Base-by-base conservation (phyloP, 2,113 vertebrate genomes). In the Sceloporus tristichus region DNA sequence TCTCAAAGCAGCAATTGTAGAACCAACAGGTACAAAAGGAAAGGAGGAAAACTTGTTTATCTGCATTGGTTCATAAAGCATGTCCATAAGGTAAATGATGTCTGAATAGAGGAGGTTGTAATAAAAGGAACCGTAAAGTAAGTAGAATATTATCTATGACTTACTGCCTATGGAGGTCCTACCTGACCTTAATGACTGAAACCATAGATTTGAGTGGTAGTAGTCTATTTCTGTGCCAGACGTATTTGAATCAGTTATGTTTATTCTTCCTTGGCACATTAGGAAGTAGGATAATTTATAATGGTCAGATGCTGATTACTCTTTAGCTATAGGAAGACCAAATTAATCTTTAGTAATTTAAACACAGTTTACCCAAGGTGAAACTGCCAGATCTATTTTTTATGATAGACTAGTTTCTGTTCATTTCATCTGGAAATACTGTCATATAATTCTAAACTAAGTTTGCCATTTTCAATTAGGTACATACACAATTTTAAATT, bases 381-480 rank as follows among this genome's bases (percentile, higher is more conserved):
- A 88, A 68, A 77, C 68, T 80, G 53, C 34, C 4, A 21, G 77
- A 9, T 73, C 71, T 40, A 59, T 81, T 65, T 56, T 88, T 88
- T 77, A 88, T 77, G 40, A 83, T 34, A 53, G 34, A 48, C 54
- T 65, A n/a, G 4, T 65, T 87, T 74, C 29, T 77, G 76, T 71
- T 85, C 73, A 87, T 84, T 88, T 90, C 87, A 8, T 82, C 84
- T 88, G 29, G 8, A 91, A 89, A 88, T 87, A 14, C 56, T 75
- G 29, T 18, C 11, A 18, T 83, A 40, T 86, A 87, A 82, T 85
- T 92, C 90, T 78, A 76, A 59, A 66, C 18, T 54, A 86, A 79
- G 71, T 86, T 79, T 82, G 66, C 53, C 29, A 88, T 74, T 27
- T 82, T 90, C 16, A 73, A 5, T 82, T 68, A 65, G 19, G 21